Conservation (phyloP, 2,113 vertebrate species). For the Bubo bubo region DNA sequence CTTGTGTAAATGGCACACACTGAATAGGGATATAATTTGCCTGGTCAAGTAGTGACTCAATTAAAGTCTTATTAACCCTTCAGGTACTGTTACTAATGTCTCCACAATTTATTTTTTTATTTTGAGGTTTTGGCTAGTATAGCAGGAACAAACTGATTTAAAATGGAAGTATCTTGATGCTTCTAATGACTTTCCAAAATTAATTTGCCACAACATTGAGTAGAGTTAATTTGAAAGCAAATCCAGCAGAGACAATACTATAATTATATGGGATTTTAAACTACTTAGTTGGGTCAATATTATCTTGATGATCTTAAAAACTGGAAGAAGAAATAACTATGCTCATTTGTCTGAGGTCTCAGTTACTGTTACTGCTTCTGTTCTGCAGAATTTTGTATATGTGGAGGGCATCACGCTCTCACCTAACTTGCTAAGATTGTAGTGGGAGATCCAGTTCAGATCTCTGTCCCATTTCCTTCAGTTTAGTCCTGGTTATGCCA, state of each 20-base stretch:
- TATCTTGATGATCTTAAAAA: constrained; percentile 35
- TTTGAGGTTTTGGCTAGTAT: neutral
- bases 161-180: neutral
- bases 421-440: neutral
- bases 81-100: neutral
- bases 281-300: neutral
- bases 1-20: constrained; percentile 65
- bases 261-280: constrained; percentile 47
- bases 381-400: neutral
- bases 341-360: neutral
- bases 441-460: neutral
- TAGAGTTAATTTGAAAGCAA: constrained; percentile 41
- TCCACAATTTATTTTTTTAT: neutral
- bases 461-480: neutral
- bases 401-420: accelerated
- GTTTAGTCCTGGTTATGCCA: neutral
- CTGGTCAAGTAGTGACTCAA: constrained; percentile 68
- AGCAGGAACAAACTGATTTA: neutral
- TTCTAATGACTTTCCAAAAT: constrained; percentile 29
- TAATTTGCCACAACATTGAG: constrained; percentile 49
- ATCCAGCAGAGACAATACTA: constrained; percentile 5
- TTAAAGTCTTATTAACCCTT: constrained; percentile 66
- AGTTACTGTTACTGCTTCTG: neutral
- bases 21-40: constrained; percentile 55
- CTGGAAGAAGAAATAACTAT: neutral